Evolutionary conservation across 2,797 vertebrate genomes (phyloP).

Genomic region (Oreochromis grahami): DNA sequence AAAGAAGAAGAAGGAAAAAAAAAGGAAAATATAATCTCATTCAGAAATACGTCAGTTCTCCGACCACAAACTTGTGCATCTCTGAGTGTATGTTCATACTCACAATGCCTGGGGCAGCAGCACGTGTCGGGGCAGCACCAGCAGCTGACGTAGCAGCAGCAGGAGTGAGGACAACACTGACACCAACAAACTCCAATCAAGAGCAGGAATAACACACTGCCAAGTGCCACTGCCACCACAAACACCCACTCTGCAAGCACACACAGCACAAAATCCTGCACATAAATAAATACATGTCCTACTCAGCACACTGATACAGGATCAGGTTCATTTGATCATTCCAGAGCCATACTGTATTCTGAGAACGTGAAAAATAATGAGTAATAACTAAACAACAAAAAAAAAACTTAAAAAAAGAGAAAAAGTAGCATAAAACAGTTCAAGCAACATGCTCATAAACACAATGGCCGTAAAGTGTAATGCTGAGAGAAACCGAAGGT

Average conservation of each 20-base stretch:
- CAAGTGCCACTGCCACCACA: constrained; percentile 87
- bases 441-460: neutral
- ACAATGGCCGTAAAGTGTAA: neutral
- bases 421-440: neutral
- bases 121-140: constrained; percentile 95
- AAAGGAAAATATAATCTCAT: neutral
- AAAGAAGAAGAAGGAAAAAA: neutral
- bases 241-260: constrained; percentile 92
- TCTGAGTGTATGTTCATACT: constrained; percentile 67
- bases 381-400: neutral
- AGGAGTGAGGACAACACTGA: constrained; percentile 97
- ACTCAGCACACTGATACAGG: neutral
- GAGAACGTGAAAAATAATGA: neutral
- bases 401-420: neutral
- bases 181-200: constrained; percentile 96
- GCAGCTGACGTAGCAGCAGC: constrained; percentile 95
- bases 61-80: neutral
- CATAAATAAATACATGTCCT: neutral
- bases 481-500: neutral
- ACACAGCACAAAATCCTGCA: constrained; percentile 18
- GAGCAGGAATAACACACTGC: constrained; percentile 86
- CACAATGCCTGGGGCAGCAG: constrained; percentile 94
- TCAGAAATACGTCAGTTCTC: neutral
- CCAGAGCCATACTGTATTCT: neutral
- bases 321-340: neutral